Percentiles rank a stretch among this genome's conserved stretches.
phyloP scores from a whole-genome alignment of 1,140 invertebrate genomes.

The Trachymyrmex septentrionalis region DNA sequence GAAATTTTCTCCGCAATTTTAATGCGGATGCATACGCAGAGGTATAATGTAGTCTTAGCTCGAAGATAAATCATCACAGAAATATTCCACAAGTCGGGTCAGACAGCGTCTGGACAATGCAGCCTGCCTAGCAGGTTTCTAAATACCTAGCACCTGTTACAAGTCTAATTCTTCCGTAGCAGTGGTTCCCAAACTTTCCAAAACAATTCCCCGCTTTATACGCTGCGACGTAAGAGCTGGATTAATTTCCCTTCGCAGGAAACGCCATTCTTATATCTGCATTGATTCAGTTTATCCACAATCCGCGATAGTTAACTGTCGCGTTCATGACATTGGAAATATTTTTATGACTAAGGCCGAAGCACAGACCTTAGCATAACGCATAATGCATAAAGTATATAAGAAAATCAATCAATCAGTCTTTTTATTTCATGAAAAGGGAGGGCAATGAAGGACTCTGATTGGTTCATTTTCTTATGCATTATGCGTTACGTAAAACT shows the following conservation, averaged over 20 bases:
- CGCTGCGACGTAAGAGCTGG: background rate
- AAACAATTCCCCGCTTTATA: too few relatives aligned
- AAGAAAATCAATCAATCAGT: too few relatives aligned
- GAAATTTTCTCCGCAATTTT: conserved; percentile 6
- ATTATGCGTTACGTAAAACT: too few relatives aligned
- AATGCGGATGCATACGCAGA: background rate
- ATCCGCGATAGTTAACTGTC: background rate
- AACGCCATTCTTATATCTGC: background rate
- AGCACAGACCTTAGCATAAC: too few relatives aligned
- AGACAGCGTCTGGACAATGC: conserved; percentile 55
- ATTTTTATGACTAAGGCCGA: background rate
- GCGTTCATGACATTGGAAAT: background rate
- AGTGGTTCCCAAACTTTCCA: conserved; percentile 39
- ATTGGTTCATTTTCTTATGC: too few relatives aligned
- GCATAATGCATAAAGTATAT: too few relatives aligned
- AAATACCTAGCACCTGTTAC: conserved; percentile 54
- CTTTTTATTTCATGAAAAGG: too few relatives aligned
- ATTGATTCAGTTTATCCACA: background rate
- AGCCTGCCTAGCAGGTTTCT: conserved; percentile 51
- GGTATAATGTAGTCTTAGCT: background rate
- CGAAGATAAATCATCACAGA: conserved; percentile 35
- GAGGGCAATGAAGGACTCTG: too few relatives aligned
- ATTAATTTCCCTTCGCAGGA: background rate
- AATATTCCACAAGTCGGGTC: conserved; percentile 45
- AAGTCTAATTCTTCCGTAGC: conserved; percentile 52